These are phyloP conservation scores for Phylloscopus trochiloides DNA, from an alignment of 2,113 vertebrate species.

Conservation along the genomic window DNA sequence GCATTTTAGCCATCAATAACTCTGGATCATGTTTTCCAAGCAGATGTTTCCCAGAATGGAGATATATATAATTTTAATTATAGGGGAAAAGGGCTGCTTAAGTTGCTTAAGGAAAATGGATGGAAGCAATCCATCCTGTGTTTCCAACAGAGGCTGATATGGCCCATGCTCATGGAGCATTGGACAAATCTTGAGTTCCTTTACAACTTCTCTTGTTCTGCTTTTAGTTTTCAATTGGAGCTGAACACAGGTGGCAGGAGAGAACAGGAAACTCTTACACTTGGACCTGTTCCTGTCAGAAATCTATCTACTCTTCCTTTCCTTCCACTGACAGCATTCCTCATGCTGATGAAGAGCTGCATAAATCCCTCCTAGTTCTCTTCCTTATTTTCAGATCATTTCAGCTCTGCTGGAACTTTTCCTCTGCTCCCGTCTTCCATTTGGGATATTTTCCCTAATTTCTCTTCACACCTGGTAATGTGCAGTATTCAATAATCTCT, in stretches of 20 bases:
- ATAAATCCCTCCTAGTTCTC: neutral
- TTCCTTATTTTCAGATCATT: neutral
- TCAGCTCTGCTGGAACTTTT: neutral
- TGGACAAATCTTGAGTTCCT: neutral
- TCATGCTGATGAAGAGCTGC: neutral
- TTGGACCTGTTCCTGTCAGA: neutral
- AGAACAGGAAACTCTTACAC: neutral
- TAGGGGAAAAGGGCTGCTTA: accelerated
- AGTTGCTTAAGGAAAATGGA: neutral
- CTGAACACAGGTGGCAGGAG: neutral
- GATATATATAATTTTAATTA: neutral
- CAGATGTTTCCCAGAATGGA: neutral
- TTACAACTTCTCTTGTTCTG: neutral
- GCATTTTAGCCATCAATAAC: neutral
- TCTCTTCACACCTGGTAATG: neutral
- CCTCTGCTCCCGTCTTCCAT: neutral
- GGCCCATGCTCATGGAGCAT: accelerated
- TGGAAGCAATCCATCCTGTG: neutral
- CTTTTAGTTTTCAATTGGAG: neutral
- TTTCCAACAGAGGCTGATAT: neutral
- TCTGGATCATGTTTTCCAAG: neutral
- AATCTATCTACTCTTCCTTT: neutral
- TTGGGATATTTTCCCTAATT: neutral
- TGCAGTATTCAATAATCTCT: neutral
- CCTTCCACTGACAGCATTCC: neutral